Evolutionary conservation across 2,888 invertebrate species (phyloP), one percentile per base, ranked within the genome.

Genomic region (Tetragonula carbonaria): DNA sequence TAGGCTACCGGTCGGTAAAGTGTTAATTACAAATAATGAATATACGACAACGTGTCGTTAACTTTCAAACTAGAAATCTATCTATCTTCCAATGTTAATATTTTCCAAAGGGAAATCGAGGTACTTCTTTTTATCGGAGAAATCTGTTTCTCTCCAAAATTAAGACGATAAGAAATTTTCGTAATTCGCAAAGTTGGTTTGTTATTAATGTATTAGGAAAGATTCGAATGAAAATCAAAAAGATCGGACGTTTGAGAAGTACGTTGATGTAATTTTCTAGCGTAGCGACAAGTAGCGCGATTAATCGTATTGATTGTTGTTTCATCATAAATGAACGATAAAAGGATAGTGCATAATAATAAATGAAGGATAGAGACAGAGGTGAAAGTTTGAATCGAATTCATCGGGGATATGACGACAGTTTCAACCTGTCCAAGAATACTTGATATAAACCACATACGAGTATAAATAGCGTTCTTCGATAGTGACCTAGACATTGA

Each of bases 401-500:
- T 76, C 51, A 63, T n/a, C 16, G 38, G 45, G 45, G 45, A 28
- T 33, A 71, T 65, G 75, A 38, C 74, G 78, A 74, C 50, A 71
- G 76, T 79, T 84, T 70, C 23, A 80, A 84, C 75, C 78, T 68
- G 65, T 68, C 45, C 78, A 82, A 71, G 65, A 77, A 73, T 81
- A 73, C 67, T 71, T 70, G 66, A 62, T 57, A 73, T 77, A 78
- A 74, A 73, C 73, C 53, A 38, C 51, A 33, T 23, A 16, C 33
- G 28, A 66, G 72, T 72, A 78, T 81, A 86, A 80, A 86, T 78
- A 85, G 63, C 33, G 14, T 55, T 67, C 66, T 67, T 75, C 77
- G 53, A 75, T 80, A 74, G 14, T 74, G 78, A 51, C 81, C 81
- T 86, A 86, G 81, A 76, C 86, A 85, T 81, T 81, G 85, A 81